phyloP scores from a whole-genome alignment of 2,113 vertebrate genomes.

The Aramus guarauna region DNA sequence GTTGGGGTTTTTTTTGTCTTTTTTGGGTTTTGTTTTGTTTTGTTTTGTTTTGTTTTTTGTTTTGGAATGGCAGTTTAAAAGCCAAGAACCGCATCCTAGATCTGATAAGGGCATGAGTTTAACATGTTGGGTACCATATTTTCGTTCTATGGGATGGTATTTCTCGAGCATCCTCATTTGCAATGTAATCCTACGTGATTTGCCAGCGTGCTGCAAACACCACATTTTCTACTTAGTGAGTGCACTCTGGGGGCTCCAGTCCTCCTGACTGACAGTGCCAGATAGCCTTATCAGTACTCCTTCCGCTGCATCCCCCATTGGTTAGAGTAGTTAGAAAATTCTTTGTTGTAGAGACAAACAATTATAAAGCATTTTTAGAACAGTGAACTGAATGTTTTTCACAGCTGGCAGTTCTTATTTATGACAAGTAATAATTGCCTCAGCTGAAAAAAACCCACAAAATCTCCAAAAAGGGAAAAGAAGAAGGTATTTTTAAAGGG shows the following conservation, averaged over 20 bases:
- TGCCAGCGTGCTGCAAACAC: neutral
- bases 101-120: neutral
- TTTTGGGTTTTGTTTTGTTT: too few species aligned
- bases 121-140: neutral
- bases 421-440: slow-evolving; percentile 49
- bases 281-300: neutral
- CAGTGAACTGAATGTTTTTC: neutral
- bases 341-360: neutral
- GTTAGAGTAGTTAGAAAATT: neutral
- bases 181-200: neutral
- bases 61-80: neutral
- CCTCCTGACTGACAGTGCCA: slow-evolving; percentile 23
- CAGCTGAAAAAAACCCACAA: neutral
- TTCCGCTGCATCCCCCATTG: neutral
- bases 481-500: neutral
- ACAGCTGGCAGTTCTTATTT: slow-evolving; percentile 62
- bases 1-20: too few species aligned
- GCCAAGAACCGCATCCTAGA: neutral
- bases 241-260: neutral
- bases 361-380: slow-evolving; percentile 48
- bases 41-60: too few species aligned
- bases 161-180: neutral
- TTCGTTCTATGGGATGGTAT: neutral
- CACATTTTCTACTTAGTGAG: neutral
- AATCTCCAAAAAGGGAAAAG: neutral